A percentile compares a stretch with the other conserved stretches of the same genome.
Evolutionary conservation across 2,113 vertebrate species (phyloP).

Genomic region (Copsychus sechellarum): DNA sequence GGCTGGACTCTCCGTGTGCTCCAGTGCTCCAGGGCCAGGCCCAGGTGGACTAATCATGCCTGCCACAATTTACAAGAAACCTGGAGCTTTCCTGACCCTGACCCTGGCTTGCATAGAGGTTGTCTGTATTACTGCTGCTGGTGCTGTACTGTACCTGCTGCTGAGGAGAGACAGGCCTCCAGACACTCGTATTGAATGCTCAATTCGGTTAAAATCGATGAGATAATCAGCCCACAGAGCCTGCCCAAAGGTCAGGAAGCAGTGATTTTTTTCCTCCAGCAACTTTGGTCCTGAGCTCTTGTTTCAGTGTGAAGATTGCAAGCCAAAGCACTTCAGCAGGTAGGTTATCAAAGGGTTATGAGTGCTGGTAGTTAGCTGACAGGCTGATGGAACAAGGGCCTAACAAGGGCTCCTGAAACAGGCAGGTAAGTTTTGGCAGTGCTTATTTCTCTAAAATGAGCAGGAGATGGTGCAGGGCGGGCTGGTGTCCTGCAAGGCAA

Average conservation of each 20-base stretch:
- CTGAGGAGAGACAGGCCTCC: not conserved
- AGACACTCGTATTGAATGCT: constrained; percentile 1
- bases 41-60: accelerated
- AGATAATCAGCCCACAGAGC: constrained; percentile 24
- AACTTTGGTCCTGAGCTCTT: not conserved
- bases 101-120: not conserved
- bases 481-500: not conserved
- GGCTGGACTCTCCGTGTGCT: not conserved
- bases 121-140: not conserved
- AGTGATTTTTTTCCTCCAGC: constrained; percentile 14
- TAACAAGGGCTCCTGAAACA: not conserved
- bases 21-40: accelerated
- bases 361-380: constrained; percentile 3
- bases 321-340: not conserved
- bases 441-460: accelerated
- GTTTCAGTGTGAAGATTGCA: not conserved
- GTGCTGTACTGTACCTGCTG: not conserved
- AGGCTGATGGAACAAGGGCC: not conserved
- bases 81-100: not conserved
- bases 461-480: accelerated
- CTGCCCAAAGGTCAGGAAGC: constrained; percentile 48
- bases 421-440: not conserved
- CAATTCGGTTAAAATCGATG: not conserved
- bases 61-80: not conserved
- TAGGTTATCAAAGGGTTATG: not conserved